Evolutionary conservation across 2,113 vertebrate species (phyloP).

Genomic region (Mungos mungo): DNA sequence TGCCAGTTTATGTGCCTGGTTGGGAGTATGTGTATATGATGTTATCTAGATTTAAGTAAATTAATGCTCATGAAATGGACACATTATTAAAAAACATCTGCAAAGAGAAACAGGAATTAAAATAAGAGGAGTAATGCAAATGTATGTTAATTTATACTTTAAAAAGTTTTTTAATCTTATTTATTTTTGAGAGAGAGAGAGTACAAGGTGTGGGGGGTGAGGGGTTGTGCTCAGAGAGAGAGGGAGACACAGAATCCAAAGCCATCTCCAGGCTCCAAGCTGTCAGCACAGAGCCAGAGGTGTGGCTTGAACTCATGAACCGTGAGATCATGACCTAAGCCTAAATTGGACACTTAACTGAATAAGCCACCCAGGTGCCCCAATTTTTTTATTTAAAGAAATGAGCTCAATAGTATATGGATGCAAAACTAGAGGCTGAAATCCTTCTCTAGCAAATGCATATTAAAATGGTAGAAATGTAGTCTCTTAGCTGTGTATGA

Average conservation of each 20-base stretch:
- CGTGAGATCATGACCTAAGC: too few species aligned
- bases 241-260: too few species aligned
- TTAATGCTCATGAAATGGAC: neutral
- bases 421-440: neutral
- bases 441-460: neutral
- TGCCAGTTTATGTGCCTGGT: neutral
- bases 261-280: too few species aligned
- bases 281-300: too few species aligned
- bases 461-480: neutral
- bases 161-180: too few species aligned
- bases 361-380: too few species aligned
- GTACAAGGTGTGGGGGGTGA: too few species aligned
- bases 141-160: neutral
- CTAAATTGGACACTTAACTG: too few species aligned
- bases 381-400: neutral
- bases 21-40: constrained; percentile 1
- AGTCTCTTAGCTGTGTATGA: neutral
- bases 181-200: too few species aligned
- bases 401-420: neutral
- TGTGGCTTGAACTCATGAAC: too few species aligned
- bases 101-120: constrained; percentile 22
- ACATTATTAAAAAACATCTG: constrained; percentile 12
- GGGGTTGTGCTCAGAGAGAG: too few species aligned
- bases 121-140: neutral
- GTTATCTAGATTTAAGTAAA: constrained; percentile 42